These are phyloP conservation scores for Drosophila yakuba DNA, from an alignment of 1,140 invertebrate species.

Conservation along the genomic window DNA sequence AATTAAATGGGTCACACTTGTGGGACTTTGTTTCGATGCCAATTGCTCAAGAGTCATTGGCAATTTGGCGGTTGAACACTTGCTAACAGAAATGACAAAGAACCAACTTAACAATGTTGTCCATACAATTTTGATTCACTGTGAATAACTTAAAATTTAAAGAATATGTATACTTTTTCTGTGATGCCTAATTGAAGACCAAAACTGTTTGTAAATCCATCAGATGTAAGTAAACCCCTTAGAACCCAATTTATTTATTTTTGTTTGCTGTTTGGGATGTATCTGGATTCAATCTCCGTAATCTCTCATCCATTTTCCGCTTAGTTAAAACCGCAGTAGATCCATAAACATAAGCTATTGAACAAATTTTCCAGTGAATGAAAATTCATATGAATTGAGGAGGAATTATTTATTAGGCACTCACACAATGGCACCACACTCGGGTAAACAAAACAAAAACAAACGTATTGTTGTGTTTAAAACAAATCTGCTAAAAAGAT, in stretches of 20 bases:
- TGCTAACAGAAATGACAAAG: not conserved
- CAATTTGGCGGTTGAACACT: not conserved
- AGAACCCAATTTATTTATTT: no score
- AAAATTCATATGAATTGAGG: constrained; percentile 28
- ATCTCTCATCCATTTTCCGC: not conserved
- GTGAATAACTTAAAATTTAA: not conserved
- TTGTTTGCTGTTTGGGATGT: no score
- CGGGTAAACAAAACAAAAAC: constrained; percentile 22
- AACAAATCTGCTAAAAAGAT: constrained; percentile 21
- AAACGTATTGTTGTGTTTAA: constrained; percentile 30
- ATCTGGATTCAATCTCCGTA: no score
- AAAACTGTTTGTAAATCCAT: no score
- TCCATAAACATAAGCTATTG: not conserved
- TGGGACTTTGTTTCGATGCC: constrained; percentile 28
- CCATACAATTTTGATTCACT: not conserved
- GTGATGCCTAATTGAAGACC: no score
- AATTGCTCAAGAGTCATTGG: constrained; percentile 10
- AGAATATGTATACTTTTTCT: no score
- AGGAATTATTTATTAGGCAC: constrained; percentile 39
- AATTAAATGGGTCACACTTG: constrained; percentile 54
- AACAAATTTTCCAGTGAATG: constrained; percentile 33
- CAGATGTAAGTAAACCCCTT: no score
- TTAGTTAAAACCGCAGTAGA: constrained; percentile 5
- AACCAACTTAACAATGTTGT: not conserved
- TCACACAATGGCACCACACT: constrained; percentile 10